Evolutionary conservation across 1,140 invertebrate species (phyloP), one percentile per base, ranked within the genome.

Genomic region (Heliothis subflexa): DNA sequence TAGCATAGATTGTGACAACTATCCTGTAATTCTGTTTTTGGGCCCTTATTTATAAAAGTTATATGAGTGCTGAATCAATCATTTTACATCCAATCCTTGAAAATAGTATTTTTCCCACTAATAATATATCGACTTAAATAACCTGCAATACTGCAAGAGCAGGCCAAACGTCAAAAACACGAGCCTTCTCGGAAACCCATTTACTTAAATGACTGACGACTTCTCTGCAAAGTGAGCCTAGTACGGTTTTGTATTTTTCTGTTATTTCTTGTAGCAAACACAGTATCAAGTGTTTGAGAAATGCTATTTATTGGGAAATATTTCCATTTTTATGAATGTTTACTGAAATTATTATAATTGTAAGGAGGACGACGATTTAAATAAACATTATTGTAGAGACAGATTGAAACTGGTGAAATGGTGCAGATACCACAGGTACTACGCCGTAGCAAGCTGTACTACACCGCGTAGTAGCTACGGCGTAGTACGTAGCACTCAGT

Each of bases 151-250:
- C 7, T 16, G 62, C 16, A 47, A 18, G 47, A 66, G 62, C 14
- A 66, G 33, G 16, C 16, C 5, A 66, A 45, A 47, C 49, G 62
- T 66, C 62, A 47, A n/a, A 45, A 49, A 66, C 45, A 66, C 21
- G 49, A 66, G 33, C 62, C 33, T 49, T 14, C 45, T 16, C 62
- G 62, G 18, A 16, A 66, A 66, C 9, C 62, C 62, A 66, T 66
- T 66, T 49, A 16, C 45, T 66, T 66, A 66, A 66, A 66, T 66
- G 62, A 66, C 62, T 66, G 62, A 66, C 62, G 62, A 66, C 62
- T 47, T 25, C 16, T 11, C 25, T 18, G 62, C 7, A 40, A 66
- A 66, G 62, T 66, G 33, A 40, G 61, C 28, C 33, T 0, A 13
- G 61, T 45, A 40, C n/a, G 10, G 14, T 16, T 62, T 40, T 40